Conservation (phyloP, 2,797 vertebrate species). For the Lithobates pipiens region DNA sequence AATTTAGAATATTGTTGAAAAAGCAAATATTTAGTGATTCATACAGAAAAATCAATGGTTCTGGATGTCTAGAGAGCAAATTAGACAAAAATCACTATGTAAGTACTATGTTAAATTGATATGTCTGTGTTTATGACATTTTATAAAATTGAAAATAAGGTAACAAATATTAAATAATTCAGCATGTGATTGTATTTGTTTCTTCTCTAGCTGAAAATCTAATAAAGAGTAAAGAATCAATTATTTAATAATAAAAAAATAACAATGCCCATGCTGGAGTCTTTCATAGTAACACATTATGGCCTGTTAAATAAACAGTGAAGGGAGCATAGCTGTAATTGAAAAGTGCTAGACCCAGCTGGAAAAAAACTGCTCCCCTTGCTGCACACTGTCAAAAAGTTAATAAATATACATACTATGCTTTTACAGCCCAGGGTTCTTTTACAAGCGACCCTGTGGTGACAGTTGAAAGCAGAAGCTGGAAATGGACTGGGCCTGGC, state of each 20-base stretch:
- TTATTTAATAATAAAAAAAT: neutral
- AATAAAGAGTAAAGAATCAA: neutral
- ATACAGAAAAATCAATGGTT: constrained; percentile 7
- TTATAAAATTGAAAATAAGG: constrained; percentile 6
- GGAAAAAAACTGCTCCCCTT: too few relatives aligned
- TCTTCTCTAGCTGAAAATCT: neutral
- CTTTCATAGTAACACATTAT: neutral
- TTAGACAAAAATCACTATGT: constrained; percentile 7
- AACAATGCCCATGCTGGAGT: neutral
- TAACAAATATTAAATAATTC: constrained; percentile 1
- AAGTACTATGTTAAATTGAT: constrained; percentile 14
- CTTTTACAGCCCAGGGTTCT: too few relatives aligned
- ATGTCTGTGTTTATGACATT: neutral
- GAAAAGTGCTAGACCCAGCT: too few relatives aligned
- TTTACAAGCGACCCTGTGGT: too few relatives aligned
- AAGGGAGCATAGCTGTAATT: too few relatives aligned
- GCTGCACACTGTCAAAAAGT: too few relatives aligned
- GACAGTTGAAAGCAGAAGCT: too few relatives aligned
- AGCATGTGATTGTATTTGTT: neutral
- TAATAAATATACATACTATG: too few relatives aligned
- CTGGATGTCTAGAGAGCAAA: neutral
- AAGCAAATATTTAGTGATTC: constrained; percentile 1
- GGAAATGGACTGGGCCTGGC: too few relatives aligned
- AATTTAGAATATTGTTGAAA: constrained; percentile 16
- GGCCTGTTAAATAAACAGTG: too few relatives aligned